Percentiles rank a stretch among this genome's conserved stretches.
phyloP scores from a whole-genome alignment of 1,140 invertebrate species.

The Doryteuthis pealeii region DNA sequence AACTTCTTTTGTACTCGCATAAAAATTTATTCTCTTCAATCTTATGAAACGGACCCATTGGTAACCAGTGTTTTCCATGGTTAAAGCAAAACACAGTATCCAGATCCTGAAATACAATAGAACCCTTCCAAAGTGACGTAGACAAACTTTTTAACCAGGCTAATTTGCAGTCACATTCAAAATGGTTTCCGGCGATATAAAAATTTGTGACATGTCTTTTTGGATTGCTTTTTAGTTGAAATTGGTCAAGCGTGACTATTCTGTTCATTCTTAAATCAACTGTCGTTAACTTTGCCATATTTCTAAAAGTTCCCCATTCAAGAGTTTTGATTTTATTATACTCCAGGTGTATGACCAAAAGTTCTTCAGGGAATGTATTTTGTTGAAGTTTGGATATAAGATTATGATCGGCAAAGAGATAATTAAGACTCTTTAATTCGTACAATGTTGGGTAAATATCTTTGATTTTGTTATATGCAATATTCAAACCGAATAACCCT shows the following conservation, averaged over 20 bases:
- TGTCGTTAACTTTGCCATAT: not conserved
- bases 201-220: constrained; percentile 1
- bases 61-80: not conserved
- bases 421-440: not conserved
- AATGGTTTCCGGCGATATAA: constrained; percentile 32
- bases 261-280: not conserved
- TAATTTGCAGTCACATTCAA: constrained; percentile 40
- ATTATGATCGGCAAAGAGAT: not conserved
- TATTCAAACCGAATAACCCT: not conserved
- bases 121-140: constrained; percentile 6
- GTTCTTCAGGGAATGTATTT: not conserved
- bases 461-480: not conserved
- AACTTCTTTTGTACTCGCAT: constrained; percentile 32
- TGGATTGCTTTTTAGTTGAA: not conserved
- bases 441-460: not conserved
- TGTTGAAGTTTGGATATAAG: not conserved
- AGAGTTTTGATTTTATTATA: constrained; percentile 19
- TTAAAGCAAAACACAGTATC: constrained; percentile 24
- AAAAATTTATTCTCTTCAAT: constrained; percentile 28
- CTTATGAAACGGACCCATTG: constrained; percentile 10
- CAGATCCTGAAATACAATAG: constrained; percentile 26
- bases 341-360: constrained; percentile 25
- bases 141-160: constrained; percentile 37
- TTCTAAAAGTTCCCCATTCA: not conserved
- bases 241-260: not conserved